Conservation (phyloP, 2,888 invertebrate species). For the Tethea ocularis region DNA sequence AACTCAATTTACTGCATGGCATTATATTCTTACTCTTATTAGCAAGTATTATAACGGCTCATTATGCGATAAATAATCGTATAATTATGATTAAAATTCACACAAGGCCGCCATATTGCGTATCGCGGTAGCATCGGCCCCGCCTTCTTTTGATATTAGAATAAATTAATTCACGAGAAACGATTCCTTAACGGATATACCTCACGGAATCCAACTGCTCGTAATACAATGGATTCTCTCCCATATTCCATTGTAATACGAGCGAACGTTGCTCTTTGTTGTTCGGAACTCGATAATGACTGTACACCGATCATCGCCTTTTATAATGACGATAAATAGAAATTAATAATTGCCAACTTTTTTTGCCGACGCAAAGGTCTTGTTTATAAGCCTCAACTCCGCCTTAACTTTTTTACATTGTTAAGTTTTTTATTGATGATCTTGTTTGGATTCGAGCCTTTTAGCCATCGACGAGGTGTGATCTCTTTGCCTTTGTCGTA, state of each 20-base stretch:
- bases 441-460: neutral
- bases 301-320: slow-evolving; percentile 28
- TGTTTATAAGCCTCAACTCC: slow-evolving; percentile 21
- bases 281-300: slow-evolving; percentile 25
- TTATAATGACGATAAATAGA: slow-evolving; percentile 24
- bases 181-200: slow-evolving; percentile 29
- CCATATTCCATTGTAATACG: slow-evolving; percentile 24
- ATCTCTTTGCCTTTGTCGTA: neutral
- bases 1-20: slow-evolving; percentile 17
- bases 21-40: slow-evolving; percentile 40
- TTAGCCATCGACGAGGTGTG: neutral
- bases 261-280: slow-evolving; percentile 9
- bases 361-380: slow-evolving; percentile 17
- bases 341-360: slow-evolving; percentile 30
- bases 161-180: slow-evolving; percentile 53
- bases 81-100: slow-evolving; percentile 55
- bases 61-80: slow-evolving; percentile 62
- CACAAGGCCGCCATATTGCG: slow-evolving; percentile 57
- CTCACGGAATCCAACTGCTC: slow-evolving; percentile 16
- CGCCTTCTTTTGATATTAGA: slow-evolving; percentile 62
- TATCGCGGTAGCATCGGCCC: slow-evolving; percentile 63
- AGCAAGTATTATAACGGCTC: slow-evolving; percentile 42
- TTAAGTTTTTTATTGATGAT: slow-evolving; percentile 12
- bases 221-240: slow-evolving; percentile 28
- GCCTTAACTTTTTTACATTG: slow-evolving; percentile 17